Base-by-base conservation (phyloP, 2,797 vertebrate species). In the Oreortyx pictus region DNA sequence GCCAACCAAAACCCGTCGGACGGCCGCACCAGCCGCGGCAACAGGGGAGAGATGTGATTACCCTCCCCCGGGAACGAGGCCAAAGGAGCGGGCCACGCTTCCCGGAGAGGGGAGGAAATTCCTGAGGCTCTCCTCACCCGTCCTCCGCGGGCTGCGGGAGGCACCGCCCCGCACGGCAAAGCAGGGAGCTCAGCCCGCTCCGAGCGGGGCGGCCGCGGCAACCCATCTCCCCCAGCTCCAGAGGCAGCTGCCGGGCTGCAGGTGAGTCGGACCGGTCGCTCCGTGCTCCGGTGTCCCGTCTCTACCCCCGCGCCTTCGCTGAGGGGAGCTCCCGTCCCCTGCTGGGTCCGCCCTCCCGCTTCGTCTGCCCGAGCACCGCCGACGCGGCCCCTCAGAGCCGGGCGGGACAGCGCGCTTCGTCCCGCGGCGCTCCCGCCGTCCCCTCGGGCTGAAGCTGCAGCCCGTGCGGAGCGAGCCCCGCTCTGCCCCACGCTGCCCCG, bases 211-310 rank as follows among this genome's bases (percentile, higher is more conserved):
- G 5, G n/a, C 20, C 5, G 1, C 46, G 11, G 7, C 17, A 14
- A 1, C 4, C 4, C 0, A 11, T 2, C 15, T 15, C 2, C 6
- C 18, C n/a, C 24, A 19, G 7, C 3, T 6, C 29, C 31, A 3
- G 27, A 31, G 50, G 18, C 18, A 22, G 60, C 35, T n/a, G 41
- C 3, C 4, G 31, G 22, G 44, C 49, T 7, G 25, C 65, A 65
- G 92, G 95, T 94, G 70, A 83, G 93, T 72, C 47, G 7, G 6
- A 18, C 8, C 47, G 5, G 25, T 15, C 16, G 24, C 19, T 15
- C 35, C 8, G 15, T 2, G 22, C 14, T 33, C 31, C 12, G 31
- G 22, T 54, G 27, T 15, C 25, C 14, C 25, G 25, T 17, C 27
- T 27, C 14, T 54, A 11, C 41, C 43, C 39, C 54, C 29, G 52